Evolutionary conservation across 2,797 vertebrate species (phyloP).

Genomic region (Smutsia temminckii): DNA sequence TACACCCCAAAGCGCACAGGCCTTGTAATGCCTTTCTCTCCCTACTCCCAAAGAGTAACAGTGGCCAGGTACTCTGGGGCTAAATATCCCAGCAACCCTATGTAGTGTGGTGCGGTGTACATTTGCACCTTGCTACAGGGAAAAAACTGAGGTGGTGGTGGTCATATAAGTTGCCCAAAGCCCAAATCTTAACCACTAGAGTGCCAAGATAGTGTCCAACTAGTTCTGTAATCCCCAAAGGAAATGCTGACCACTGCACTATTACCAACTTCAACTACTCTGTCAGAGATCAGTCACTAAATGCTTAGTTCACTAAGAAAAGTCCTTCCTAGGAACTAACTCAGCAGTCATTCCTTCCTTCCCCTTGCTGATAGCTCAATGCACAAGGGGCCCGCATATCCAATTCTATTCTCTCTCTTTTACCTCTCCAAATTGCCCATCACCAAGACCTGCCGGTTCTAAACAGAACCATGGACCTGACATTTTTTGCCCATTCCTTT

Average conservation of each 20-base stretch:
- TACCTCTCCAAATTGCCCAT: neutral
- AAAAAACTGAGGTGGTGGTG: neutral
- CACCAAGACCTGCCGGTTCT: neutral
- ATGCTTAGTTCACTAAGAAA: constrained; percentile 70
- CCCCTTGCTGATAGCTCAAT: constrained; percentile 60
- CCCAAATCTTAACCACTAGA: neutral
- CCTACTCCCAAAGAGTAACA: neutral
- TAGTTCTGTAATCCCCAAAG: constrained; percentile 42
- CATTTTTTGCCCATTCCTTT: neutral
- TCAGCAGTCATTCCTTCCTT: constrained; percentile 76
- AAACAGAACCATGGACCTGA: neutral
- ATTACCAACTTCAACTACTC: constrained; percentile 10
- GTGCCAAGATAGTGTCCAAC: neutral
- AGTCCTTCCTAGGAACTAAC: constrained; percentile 72
- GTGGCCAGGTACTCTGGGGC: neutral
- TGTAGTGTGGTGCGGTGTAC: neutral
- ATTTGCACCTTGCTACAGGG: neutral
- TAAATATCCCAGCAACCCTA: neutral
- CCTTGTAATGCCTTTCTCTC: neutral
- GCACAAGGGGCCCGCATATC: neutral
- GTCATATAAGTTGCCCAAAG: neutral
- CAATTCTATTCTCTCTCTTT: neutral
- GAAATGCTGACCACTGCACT: constrained; percentile 64
- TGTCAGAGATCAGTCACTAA: constrained; percentile 56
- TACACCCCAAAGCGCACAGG: neutral